Evolutionary conservation across 2,797 vertebrate species (phyloP).

Genomic region (Poeciliopsis infans): DNA sequence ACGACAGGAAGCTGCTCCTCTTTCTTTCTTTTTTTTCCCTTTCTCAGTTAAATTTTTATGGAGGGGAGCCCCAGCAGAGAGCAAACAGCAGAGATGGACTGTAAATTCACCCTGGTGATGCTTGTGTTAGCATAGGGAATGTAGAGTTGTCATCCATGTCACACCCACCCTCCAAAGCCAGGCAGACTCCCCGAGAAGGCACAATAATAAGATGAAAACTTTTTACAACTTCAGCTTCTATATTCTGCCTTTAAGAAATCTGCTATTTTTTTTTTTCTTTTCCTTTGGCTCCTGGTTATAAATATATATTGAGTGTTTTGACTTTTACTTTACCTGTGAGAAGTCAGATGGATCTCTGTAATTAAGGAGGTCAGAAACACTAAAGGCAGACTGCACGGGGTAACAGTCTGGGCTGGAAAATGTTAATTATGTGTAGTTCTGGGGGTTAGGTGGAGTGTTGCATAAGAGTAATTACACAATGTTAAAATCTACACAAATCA

Average conservation of each 20-base stretch:
- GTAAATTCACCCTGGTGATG: slow-evolving; percentile 60
- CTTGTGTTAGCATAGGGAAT: slow-evolving; percentile 56
- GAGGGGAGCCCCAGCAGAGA: slow-evolving; percentile 42
- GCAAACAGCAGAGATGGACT: slow-evolving; percentile 36
- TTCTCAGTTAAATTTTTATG: slow-evolving; percentile 50
- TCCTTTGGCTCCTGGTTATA: slow-evolving; percentile 5
- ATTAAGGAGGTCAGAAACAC: not conserved
- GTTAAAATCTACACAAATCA: not conserved
- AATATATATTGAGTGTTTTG: not conserved
- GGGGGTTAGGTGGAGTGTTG: not conserved
- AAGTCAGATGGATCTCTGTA: slow-evolving; percentile 12
- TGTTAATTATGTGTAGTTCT: not conserved
- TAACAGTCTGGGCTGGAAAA: not conserved
- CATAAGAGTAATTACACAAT: not conserved
- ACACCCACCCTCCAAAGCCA: slow-evolving; percentile 28
- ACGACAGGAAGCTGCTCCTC: slow-evolving; percentile 37
- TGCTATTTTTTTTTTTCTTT: too few species aligned
- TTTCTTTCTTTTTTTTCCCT: not conserved
- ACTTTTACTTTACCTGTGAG: not conserved
- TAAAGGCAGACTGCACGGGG: not conserved
- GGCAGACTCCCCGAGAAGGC: slow-evolving; percentile 19
- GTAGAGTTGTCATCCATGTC: slow-evolving; percentile 44
- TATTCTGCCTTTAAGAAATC: not conserved
- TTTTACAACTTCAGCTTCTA: slow-evolving; percentile 4
- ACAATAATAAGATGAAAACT: slow-evolving; percentile 32